Conservation (phyloP, 2,888 invertebrate genomes). For the Pogonocherus hispidulus region DNA sequence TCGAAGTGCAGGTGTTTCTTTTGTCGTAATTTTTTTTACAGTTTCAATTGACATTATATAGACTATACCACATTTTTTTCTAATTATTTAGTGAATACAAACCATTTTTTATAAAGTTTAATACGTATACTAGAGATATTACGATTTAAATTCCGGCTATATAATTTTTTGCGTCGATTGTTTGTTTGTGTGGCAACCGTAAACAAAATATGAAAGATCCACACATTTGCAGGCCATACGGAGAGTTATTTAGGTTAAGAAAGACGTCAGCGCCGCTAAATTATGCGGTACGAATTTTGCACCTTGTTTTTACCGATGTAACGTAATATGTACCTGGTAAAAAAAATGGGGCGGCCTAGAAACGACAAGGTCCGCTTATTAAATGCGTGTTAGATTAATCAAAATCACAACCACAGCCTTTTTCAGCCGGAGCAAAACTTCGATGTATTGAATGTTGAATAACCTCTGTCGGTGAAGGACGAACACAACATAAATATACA, state of each 20-base stretch:
- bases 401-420: slow-evolving; percentile 9
- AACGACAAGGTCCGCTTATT: slow-evolving; percentile 23
- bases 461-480: slow-evolving; percentile 23
- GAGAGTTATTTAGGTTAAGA: slow-evolving; percentile 28
- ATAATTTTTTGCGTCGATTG: background rate
- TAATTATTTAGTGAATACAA: too few relatives aligned
- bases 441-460: slow-evolving; percentile 21
- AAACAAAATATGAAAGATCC: slow-evolving; percentile 14
- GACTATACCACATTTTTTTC: too few relatives aligned
- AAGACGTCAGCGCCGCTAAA: slow-evolving; percentile 18
- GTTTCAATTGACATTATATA: too few relatives aligned
- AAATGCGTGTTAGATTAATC: slow-evolving; percentile 29
- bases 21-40: too few relatives aligned
- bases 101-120: background rate
- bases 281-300: slow-evolving; percentile 25
- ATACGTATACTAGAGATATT: background rate
- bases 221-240: slow-evolving; percentile 17
- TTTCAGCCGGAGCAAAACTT: slow-evolving; percentile 14
- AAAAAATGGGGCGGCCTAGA: slow-evolving; percentile 28
- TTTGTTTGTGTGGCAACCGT: background rate
- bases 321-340: background rate
- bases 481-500: slow-evolving; percentile 7
- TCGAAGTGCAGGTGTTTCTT: too few relatives aligned
- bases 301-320: slow-evolving; percentile 30
- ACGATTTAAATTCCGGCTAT: too few relatives aligned